A percentile compares a stretch with the other conserved stretches of the same genome.
Conservation (phyloP, 2,888 invertebrate species). For the Aproaerema taeniolella region DNA sequence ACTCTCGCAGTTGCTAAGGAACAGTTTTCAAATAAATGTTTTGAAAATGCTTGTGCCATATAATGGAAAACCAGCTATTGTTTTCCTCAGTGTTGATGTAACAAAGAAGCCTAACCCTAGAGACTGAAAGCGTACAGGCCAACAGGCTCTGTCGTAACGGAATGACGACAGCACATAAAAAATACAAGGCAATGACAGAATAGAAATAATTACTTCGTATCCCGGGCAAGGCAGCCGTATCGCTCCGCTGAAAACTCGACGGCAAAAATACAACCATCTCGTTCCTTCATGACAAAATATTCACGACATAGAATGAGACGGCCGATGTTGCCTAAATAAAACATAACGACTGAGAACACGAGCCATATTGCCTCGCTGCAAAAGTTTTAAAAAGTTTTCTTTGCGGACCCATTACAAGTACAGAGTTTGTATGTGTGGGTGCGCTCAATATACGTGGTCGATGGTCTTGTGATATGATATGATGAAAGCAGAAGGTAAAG, state of each 20-base stretch:
- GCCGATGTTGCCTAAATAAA: constrained; percentile 71
- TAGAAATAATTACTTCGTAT: constrained; percentile 77
- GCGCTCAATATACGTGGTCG: constrained; percentile 62
- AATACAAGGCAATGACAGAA: constrained; percentile 76
- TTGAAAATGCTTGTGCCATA: background rate
- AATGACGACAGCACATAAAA: constrained; percentile 63
- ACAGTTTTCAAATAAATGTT: too few relatives aligned
- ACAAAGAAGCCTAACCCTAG: too few relatives aligned
- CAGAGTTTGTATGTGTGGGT: constrained; percentile 58
- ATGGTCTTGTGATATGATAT: constrained; percentile 36
- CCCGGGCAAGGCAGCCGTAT: constrained; percentile 69
- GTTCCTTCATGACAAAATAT: constrained; percentile 32
- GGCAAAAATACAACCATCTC: constrained; percentile 46
- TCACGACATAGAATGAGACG: constrained; percentile 47
- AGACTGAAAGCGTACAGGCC: too few relatives aligned
- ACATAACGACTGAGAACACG: constrained; percentile 75
- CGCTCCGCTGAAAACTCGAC: constrained; percentile 34
- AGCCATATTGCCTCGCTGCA: constrained; percentile 78
- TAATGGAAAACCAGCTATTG: background rate
- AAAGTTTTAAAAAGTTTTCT: constrained; percentile 79
- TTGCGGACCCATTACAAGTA: constrained; percentile 77
- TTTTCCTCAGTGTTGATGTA: too few relatives aligned
- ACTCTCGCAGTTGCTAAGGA: too few relatives aligned
- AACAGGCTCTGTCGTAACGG: constrained; percentile 24
- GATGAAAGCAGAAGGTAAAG: constrained; percentile 11